Percentiles rank a stretch among this genome's conserved stretches.
phyloP scores from a whole-genome alignment of 2,888 invertebrate species.

The Nebria salina region DNA sequence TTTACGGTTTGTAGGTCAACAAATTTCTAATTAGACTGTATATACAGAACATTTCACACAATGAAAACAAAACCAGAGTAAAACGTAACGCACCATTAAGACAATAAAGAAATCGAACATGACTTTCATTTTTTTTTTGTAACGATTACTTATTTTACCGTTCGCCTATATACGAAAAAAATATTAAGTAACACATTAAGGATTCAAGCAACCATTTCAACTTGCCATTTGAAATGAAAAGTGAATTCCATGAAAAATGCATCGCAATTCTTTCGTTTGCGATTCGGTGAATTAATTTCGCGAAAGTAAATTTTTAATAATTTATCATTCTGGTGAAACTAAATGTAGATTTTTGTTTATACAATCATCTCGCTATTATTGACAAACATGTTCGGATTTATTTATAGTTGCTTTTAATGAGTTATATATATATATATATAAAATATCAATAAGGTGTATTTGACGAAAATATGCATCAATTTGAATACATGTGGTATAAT shows the following conservation, averaged over 20 bases:
- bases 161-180: not conserved
- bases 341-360: not conserved
- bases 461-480: too few species aligned
- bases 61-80: not conserved
- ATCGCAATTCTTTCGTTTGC: not conserved
- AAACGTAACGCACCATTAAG: not conserved
- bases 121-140: constrained; percentile 26
- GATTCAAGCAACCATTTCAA: not conserved
- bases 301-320: not conserved
- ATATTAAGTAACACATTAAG: constrained; percentile 4
- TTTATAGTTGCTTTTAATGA: too few species aligned
- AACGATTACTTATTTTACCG: not conserved
- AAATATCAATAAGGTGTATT: too few species aligned
- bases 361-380: not conserved
- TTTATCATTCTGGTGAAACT: not conserved
- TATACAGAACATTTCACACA: not conserved
- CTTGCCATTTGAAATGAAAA: constrained; percentile 6
- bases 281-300: not conserved
- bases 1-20: not conserved
- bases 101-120: constrained; percentile 19
- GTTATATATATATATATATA: too few species aligned
- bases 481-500: too few species aligned
- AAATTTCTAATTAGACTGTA: not conserved
- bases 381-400: not conserved
- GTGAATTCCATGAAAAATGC: constrained; percentile 30